Conservation (phyloP, 2,888 invertebrate species). For the Amphipoea oculea region DNA sequence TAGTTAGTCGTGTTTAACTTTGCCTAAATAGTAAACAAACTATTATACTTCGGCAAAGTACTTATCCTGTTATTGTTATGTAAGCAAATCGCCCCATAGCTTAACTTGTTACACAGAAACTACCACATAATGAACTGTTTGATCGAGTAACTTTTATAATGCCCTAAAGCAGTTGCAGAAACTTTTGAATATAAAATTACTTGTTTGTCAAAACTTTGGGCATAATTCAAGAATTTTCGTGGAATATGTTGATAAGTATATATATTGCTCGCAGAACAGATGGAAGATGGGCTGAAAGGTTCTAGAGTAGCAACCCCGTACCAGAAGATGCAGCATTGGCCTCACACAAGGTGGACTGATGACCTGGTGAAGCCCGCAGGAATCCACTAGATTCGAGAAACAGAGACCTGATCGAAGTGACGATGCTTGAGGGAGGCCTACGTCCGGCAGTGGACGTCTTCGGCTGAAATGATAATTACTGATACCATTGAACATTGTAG, state of each 20-base stretch:
- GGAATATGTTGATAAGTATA: neutral
- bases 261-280: neutral
- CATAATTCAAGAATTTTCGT: neutral
- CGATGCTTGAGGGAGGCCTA: neutral
- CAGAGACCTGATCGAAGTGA: neutral
- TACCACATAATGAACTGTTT: slow-evolving; percentile 43
- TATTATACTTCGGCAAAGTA: slow-evolving; percentile 44
- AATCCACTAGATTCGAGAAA: neutral
- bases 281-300: neutral
- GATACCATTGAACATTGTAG: neutral
- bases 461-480: neutral
- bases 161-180: slow-evolving; percentile 27
- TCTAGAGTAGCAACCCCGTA: neutral
- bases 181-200: slow-evolving; percentile 30
- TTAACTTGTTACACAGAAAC: slow-evolving; percentile 18
- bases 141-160: slow-evolving; percentile 27
- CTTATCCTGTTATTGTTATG: slow-evolving; percentile 30
- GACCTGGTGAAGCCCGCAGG: neutral
- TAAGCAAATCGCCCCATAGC: slow-evolving; percentile 45
- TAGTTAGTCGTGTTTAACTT: slow-evolving; percentile 54
- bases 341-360: neutral
- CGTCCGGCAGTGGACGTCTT: neutral
- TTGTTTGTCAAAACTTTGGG: neutral
- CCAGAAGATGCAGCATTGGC: neutral
- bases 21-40: slow-evolving; percentile 48